These are phyloP conservation scores for Colossoma macropomum DNA, from an alignment of 2,113 vertebrate species.

Conservation along the genomic window DNA sequence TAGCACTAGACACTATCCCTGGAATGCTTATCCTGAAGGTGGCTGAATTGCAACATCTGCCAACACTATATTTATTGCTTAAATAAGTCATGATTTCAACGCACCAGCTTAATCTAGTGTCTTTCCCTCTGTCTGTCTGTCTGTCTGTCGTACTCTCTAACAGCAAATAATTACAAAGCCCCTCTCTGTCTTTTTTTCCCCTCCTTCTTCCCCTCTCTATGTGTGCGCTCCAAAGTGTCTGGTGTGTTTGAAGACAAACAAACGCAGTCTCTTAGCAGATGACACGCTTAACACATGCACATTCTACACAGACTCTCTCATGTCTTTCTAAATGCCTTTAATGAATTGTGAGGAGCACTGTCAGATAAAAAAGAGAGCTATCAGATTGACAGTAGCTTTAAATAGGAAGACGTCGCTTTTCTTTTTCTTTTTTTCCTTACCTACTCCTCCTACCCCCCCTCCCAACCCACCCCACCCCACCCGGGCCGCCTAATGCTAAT, in stretches of 20 bases:
- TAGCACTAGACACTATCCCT: constrained; percentile 67
- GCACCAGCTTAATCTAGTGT: constrained; percentile 38
- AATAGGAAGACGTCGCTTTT: constrained; percentile 69
- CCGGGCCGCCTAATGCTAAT: constrained; percentile 61
- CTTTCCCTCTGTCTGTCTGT: constrained; percentile 33
- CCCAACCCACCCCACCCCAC: not conserved
- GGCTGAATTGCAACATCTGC: constrained; percentile 56
- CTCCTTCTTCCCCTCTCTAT: constrained; percentile 45
- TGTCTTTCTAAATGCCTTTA: constrained; percentile 79
- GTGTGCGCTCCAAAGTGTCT: constrained; percentile 56
- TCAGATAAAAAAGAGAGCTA: constrained; percentile 72
- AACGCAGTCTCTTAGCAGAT: constrained; percentile 70
- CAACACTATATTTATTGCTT: constrained; percentile 53
- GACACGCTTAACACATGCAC: constrained; percentile 73
- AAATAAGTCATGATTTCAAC: constrained; percentile 55
- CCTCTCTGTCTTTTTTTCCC: constrained; percentile 18
- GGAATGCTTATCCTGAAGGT: constrained; percentile 68
- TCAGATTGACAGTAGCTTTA: constrained; percentile 77
- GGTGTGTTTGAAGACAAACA: constrained; percentile 66
- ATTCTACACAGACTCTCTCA: constrained; percentile 70
- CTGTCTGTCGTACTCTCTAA: constrained; percentile 15
- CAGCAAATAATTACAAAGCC: constrained; percentile 55
- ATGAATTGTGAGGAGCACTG: constrained; percentile 72
- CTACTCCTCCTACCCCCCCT: not conserved
- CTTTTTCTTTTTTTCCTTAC: constrained; percentile 47